Conservation (phyloP, 2,888 invertebrate species). For the Strigamia maritima region DNA sequence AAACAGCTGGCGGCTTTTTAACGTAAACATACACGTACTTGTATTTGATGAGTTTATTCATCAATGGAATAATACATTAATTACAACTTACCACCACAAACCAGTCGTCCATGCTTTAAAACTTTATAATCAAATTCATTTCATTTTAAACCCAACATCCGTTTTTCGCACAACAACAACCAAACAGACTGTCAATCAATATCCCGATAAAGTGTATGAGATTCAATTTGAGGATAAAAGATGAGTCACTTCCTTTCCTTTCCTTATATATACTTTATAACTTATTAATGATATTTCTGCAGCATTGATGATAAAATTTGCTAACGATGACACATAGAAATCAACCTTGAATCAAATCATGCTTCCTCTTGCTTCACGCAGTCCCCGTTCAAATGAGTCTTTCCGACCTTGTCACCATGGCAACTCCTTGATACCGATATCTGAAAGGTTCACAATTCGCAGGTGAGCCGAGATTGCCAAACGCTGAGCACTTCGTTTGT, state of each 20-base stretch:
- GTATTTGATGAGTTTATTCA: neutral
- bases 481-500: neutral
- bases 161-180: neutral
- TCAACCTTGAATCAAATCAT: constrained; percentile 9
- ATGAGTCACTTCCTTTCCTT: too few relatives aligned
- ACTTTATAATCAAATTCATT: neutral
- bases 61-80: too few relatives aligned
- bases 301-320: neutral
- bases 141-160: neutral
- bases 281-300: neutral
- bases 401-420: constrained; percentile 17
- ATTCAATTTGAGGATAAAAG: neutral
- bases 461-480: neutral
- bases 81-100: too few relatives aligned
- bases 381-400: constrained; percentile 1
- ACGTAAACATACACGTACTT: too few relatives aligned
- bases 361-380: constrained; percentile 7
- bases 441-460: neutral
- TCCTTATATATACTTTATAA: neutral
- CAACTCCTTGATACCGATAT: neutral
- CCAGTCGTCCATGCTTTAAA: too few relatives aligned
- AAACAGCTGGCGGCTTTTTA: neutral
- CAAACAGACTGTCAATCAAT: neutral
- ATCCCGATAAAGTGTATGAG: neutral
- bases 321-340: neutral